A percentile compares a stretch with the other conserved stretches of the same genome.
Evolutionary conservation across 2,113 vertebrate genomes (phyloP).

Genomic region (Lathamus discolor): DNA sequence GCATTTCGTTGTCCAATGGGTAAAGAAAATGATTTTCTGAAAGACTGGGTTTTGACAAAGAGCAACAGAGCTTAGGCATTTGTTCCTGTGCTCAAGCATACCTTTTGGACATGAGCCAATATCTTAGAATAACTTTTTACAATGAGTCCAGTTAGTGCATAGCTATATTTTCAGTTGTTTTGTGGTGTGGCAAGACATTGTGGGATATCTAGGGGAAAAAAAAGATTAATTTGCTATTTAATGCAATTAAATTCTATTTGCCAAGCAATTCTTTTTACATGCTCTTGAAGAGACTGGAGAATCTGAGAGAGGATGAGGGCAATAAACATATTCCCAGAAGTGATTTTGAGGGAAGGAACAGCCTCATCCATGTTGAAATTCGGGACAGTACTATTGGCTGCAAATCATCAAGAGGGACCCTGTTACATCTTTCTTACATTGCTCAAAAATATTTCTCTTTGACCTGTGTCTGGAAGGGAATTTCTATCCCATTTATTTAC

Average conservation of each 20-base stretch:
- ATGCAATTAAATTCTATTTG: constrained; percentile 70
- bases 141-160: background rate
- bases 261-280: constrained; percentile 15
- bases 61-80: constrained; percentile 52
- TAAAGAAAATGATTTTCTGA: constrained; percentile 81
- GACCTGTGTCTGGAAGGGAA: background rate
- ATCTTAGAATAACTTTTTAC: constrained; percentile 59
- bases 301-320: background rate
- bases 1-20: constrained; percentile 79
- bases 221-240: constrained; percentile 67
- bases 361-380: background rate
- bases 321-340: constrained; percentile 32
- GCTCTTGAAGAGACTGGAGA: constrained; percentile 32
- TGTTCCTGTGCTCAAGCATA: constrained; percentile 58
- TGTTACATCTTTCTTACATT: background rate
- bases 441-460: background rate
- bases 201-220: constrained; percentile 42
- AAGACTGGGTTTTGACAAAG: constrained; percentile 78
- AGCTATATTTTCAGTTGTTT: constrained; percentile 10
- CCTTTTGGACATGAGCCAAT: constrained; percentile 52
- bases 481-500: background rate
- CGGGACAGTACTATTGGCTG: background rate
- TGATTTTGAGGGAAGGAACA: background rate
- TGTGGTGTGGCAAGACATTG: constrained; percentile 1
- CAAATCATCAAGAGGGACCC: background rate